A percentile compares a stretch with the other conserved stretches of the same genome.
Conservation (phyloP, 2,113 vertebrate species). For the Sminthopsis crassicaudata region DNA sequence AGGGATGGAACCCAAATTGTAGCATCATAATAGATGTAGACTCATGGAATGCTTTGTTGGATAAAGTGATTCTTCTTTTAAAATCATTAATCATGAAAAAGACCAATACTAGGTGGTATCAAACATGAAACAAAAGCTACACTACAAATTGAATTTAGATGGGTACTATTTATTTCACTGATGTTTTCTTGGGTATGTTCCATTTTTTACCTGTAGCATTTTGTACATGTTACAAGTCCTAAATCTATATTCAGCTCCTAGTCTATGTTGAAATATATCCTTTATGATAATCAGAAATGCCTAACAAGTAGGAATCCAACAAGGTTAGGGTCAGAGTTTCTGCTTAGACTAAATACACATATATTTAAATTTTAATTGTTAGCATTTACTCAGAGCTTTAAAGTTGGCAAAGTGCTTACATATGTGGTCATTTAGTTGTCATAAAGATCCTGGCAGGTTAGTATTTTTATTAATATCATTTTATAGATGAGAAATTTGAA, state of each 20-base stretch:
- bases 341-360: neutral
- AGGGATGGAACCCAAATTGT: neutral
- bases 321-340: neutral
- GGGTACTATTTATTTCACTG: neutral
- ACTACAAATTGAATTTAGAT: constrained; percentile 9
- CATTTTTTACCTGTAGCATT: neutral
- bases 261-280: neutral
- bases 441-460: neutral
- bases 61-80: constrained; percentile 7
- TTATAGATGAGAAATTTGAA: neutral
- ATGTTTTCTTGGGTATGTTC: neutral
- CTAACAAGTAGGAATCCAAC: neutral
- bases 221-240: neutral
- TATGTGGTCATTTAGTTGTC: neutral
- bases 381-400: too few species aligned
- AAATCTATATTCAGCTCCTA: neutral
- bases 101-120: neutral
- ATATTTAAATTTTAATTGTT: neutral
- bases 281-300: neutral
- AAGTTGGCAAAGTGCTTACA: neutral
- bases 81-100: constrained; percentile 22
- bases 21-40: neutral
- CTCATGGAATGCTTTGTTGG: neutral
- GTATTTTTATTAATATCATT: neutral
- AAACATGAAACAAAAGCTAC: neutral